Percentiles rank a stretch among this genome's conserved stretches.
These are phyloP conservation scores for Prenolepis imparis DNA, from an alignment of 2,888 invertebrate genomes.

Conservation along the genomic window DNA sequence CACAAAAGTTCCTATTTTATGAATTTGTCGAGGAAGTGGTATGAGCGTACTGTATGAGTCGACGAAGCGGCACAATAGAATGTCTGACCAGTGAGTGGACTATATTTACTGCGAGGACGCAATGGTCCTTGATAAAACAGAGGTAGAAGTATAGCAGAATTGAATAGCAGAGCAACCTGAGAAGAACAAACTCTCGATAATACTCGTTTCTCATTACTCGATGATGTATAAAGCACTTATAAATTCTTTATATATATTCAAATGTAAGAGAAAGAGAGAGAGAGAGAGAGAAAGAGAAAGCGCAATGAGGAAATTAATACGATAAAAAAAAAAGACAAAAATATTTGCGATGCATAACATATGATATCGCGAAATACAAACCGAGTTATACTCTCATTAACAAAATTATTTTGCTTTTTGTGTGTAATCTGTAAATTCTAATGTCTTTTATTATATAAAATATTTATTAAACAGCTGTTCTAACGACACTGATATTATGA, in stretches of 20 bases:
- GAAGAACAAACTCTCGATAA: constrained; percentile 20
- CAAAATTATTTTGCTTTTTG: background rate
- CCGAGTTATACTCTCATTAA: background rate
- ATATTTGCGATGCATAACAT: background rate
- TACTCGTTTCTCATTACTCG: background rate
- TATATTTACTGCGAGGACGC: constrained; percentile 45
- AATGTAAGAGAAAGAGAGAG: background rate
- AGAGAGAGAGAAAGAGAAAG: background rate
- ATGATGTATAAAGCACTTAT: background rate
- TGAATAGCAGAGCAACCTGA: constrained; percentile 18
- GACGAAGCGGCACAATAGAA: constrained; percentile 40
- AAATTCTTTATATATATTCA: background rate
- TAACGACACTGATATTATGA: background rate
- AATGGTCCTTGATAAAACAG: constrained; percentile 33
- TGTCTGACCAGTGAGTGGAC: constrained; percentile 8
- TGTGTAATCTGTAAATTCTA: constrained; percentile 11
- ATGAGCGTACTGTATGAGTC: constrained; percentile 52
- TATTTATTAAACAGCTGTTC: background rate
- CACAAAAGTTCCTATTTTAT: background rate
- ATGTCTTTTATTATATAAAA: background rate
- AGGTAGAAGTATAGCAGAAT: constrained; percentile 9
- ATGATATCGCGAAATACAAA: background rate
- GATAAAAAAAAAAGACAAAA: background rate
- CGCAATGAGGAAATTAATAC: background rate
- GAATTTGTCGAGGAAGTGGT: constrained; percentile 56